Evolutionary conservation across 1,140 invertebrate species (phyloP).

Genomic region (Drosophila repletoides): DNA sequence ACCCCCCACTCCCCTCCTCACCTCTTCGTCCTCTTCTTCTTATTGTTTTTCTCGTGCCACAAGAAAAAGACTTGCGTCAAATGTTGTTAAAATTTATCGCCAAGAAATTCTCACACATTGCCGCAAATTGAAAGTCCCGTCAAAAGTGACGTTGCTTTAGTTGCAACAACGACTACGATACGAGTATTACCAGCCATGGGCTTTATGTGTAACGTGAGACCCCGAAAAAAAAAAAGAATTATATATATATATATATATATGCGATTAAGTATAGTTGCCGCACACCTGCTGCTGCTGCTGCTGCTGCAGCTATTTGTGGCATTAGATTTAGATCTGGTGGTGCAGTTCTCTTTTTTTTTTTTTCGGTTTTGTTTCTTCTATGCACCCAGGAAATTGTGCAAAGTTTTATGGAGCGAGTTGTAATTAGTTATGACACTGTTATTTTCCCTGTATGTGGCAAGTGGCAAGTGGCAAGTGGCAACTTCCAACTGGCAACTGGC

Average conservation of each 20-base stretch:
- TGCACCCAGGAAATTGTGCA: slow-evolving; percentile 44
- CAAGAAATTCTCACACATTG: slow-evolving; percentile 75
- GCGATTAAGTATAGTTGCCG: too few relatives aligned
- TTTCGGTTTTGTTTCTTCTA: slow-evolving; percentile 14
- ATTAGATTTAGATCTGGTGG: slow-evolving; percentile 53
- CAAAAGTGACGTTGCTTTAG: slow-evolving; percentile 33
- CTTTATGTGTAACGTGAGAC: slow-evolving; percentile 70
- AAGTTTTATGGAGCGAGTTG: slow-evolving; percentile 28
- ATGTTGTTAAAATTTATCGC: slow-evolving; percentile 63
- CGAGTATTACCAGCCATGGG: background rate
- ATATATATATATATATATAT: too few relatives aligned
- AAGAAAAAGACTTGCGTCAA: slow-evolving; percentile 28
- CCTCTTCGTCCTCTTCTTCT: background rate
- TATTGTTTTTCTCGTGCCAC: too few relatives aligned
- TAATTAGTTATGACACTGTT: slow-evolving; percentile 37
- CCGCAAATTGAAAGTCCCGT: slow-evolving; percentile 58
- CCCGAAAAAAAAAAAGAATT: slow-evolving; percentile 19
- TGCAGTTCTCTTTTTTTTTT: slow-evolving; percentile 46
- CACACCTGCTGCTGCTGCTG: slow-evolving; percentile 16
- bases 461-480: slow-evolving; percentile 11
- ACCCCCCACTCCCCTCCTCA: too few relatives aligned
- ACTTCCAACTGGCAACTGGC: background rate
- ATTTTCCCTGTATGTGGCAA: slow-evolving; percentile 34
- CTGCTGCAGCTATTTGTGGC: slow-evolving; percentile 58
- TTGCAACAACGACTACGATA: slow-evolving; percentile 9